Evolutionary conservation across 2,113 vertebrate species (phyloP).

Genomic region (Lepisosteus osseus): DNA sequence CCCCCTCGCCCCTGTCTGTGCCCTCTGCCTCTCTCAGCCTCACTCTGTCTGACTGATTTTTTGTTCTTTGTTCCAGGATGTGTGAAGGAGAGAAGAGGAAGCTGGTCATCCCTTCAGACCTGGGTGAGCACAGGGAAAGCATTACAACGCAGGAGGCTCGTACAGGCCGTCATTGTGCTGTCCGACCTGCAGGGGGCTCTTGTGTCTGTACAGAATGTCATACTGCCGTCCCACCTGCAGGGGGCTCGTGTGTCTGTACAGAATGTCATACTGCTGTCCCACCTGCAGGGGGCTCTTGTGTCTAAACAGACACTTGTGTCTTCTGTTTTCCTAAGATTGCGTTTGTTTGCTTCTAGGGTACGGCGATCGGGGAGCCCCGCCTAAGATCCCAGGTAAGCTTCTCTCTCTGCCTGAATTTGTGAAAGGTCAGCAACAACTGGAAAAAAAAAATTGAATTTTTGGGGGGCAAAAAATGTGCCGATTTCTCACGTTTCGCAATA

Average conservation of each 20-base stretch:
- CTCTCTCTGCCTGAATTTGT: not conserved
- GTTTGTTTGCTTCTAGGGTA: conserved; percentile 59
- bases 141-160: not conserved
- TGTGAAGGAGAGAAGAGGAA: conserved; percentile 91
- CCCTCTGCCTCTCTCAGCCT: not conserved
- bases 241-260: no score
- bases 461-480: no score
- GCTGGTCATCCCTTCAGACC: conserved; percentile 83
- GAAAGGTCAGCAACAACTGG: not conserved
- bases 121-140: conserved; percentile 58
- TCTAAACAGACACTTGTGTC: no score
- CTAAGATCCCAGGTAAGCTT: conserved; percentile 80
- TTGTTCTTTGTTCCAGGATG: conserved; percentile 61
- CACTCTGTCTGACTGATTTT: not conserved
- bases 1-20: no score
- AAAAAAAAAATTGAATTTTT: not conserved
- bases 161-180: not conserved
- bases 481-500: no score
- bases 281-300: no score
- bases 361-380: conserved; percentile 83
- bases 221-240: no score
- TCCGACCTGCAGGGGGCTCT: not conserved
- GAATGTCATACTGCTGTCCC: no score
- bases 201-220: no score
- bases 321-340: not conserved